phyloP scores from a whole-genome alignment of 2,113 vertebrate species.

The Pachypanchax playfairii region DNA sequence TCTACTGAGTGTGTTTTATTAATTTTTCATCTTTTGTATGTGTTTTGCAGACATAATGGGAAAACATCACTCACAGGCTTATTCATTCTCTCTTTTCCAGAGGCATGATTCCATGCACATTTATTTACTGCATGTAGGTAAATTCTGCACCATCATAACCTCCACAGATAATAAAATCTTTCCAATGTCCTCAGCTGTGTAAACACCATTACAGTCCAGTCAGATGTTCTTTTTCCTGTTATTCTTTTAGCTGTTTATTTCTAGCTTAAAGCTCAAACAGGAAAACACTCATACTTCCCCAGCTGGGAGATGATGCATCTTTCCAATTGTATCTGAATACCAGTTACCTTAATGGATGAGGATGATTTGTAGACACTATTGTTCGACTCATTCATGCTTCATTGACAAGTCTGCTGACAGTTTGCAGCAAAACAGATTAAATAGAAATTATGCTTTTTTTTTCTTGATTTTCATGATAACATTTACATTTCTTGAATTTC shows the following conservation, averaged over 20 bases:
- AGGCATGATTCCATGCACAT: neutral
- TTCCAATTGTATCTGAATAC: constrained; percentile 15
- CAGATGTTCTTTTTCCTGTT: constrained; percentile 1
- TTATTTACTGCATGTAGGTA: neutral
- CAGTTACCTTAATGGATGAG: constrained; percentile 51
- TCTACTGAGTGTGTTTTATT: constrained; percentile 55
- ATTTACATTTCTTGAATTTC: neutral
- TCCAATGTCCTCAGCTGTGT: neutral
- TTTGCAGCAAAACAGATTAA: constrained; percentile 28
- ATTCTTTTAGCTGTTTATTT: constrained; percentile 13
- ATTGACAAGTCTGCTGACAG: constrained; percentile 35
- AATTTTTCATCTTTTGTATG: constrained; percentile 51
- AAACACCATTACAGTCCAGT: neutral
- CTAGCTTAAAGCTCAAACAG: constrained; percentile 2
- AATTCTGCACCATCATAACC: neutral
- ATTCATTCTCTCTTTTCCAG: neutral
- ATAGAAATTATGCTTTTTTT: constrained; percentile 4
- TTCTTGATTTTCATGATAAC: neutral
- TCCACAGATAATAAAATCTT: neutral
- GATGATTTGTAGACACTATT: constrained; percentile 33
- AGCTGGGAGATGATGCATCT: constrained; percentile 11
- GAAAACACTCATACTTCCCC: constrained; percentile 9
- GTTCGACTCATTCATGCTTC: constrained; percentile 43
- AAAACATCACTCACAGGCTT: constrained; percentile 9
- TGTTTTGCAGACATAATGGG: constrained; percentile 46